These are phyloP conservation scores for Lethrus apterus DNA, from an alignment of 1,140 invertebrate genomes.

Conservation along the genomic window DNA sequence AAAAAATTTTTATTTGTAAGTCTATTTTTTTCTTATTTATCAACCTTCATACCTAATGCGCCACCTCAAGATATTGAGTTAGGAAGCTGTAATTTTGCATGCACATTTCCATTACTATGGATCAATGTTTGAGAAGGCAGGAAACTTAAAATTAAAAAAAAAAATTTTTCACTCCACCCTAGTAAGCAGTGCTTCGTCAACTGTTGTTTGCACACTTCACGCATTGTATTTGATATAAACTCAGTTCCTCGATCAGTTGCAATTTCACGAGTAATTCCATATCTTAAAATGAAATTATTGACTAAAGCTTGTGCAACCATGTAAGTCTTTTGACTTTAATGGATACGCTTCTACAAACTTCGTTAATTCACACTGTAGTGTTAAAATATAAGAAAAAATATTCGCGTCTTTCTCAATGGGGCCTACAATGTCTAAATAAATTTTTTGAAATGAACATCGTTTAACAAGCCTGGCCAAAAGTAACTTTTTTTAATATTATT, in stretches of 20 bases:
- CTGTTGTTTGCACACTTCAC: slow-evolving; percentile 7
- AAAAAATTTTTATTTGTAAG: too few species aligned
- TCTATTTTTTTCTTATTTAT: too few species aligned
- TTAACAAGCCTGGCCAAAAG: slow-evolving; percentile 17
- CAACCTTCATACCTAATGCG: too few species aligned
- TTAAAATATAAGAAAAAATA: slow-evolving; percentile 21
- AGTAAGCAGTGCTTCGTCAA: slow-evolving; percentile 1
- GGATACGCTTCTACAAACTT: slow-evolving; percentile 1
- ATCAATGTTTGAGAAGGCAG: too few species aligned
- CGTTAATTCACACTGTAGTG: too few species aligned
- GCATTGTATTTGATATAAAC: too few species aligned
- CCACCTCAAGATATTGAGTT: too few species aligned
- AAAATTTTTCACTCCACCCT: too few species aligned
- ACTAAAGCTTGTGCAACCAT: slow-evolving; percentile 22
- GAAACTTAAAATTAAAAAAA: too few species aligned
- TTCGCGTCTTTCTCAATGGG: slow-evolving; percentile 13
- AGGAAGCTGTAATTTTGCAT: too few species aligned
- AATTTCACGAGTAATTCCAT: slow-evolving; percentile 23
- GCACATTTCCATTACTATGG: too few species aligned
- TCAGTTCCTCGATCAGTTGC: too few species aligned
- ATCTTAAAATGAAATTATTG: slow-evolving; percentile 41
- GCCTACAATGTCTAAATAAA: slow-evolving; percentile 21
- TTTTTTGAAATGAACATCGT: slow-evolving; percentile 18
- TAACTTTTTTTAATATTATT: slow-evolving; percentile 24
- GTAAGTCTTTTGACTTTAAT: slow-evolving; percentile 17